Percentiles rank a stretch among this genome's conserved stretches.
phyloP scores from a whole-genome alignment of 2,113 vertebrate genomes.

The Galemys pyrenaicus region DNA sequence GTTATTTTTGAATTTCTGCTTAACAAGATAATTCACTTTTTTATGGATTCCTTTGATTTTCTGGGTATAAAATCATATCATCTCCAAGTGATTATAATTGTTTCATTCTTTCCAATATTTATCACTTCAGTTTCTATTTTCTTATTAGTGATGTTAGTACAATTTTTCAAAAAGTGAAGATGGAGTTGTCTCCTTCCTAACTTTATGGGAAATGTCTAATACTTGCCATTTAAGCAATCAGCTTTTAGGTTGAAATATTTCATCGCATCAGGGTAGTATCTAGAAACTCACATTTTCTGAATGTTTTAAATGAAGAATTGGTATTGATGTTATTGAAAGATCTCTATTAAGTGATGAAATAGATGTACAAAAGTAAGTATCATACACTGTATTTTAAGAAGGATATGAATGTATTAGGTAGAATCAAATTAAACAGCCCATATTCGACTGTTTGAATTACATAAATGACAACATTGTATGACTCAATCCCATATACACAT shows the following conservation, averaged over 20 bases:
- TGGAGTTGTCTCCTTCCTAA: not conserved
- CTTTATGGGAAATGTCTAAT: not conserved
- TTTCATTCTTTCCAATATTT: not conserved
- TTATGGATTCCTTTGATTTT: not conserved
- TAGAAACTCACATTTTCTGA: not conserved
- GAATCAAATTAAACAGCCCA: not conserved
- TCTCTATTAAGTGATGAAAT: not conserved
- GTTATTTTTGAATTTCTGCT: not conserved
- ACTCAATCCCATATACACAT: not conserved
- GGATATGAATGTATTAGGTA: not conserved
- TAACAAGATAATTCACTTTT: not conserved
- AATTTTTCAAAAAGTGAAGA: not conserved
- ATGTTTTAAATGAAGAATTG: not conserved
- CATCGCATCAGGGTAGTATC: not conserved
- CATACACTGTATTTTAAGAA: not conserved
- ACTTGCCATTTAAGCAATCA: not conserved
- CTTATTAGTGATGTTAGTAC: not conserved
- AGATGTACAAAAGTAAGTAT: not conserved
- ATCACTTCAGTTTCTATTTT: constrained; percentile 1
- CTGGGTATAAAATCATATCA: not conserved
- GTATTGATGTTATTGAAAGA: not conserved
- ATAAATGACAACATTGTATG: not conserved
- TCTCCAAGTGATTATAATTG: not conserved
- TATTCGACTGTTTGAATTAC: not conserved
- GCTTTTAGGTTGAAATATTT: not conserved